These are phyloP conservation scores for Sigmodon hispidus DNA, from an alignment of 2,113 vertebrate species.

Conservation along the genomic window DNA sequence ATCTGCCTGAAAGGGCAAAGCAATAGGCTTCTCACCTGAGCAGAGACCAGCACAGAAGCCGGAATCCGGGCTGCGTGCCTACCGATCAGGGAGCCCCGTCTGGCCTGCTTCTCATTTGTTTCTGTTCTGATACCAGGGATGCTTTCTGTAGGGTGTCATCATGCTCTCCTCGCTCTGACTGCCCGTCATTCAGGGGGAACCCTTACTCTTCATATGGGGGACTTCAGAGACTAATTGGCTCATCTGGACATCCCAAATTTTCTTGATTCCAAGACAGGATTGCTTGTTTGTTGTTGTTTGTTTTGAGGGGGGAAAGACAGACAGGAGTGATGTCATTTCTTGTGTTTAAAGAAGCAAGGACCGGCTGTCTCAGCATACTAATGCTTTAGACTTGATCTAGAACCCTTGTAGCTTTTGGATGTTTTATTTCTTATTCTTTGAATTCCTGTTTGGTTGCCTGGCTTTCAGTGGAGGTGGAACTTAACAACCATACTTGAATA, in stretches of 20 bases:
- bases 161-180: slow-evolving; percentile 62
- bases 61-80: slow-evolving; percentile 57
- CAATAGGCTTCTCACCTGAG: slow-evolving; percentile 61
- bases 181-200: slow-evolving; percentile 77
- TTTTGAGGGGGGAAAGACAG: slow-evolving; percentile 69
- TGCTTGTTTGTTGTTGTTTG: not conserved
- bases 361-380: slow-evolving; percentile 74
- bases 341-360: slow-evolving; percentile 72
- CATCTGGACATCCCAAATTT: slow-evolving; percentile 72
- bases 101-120: slow-evolving; percentile 66
- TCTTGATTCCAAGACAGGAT: slow-evolving; percentile 64
- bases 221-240: slow-evolving; percentile 64
- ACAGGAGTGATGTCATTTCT: slow-evolving; percentile 77
- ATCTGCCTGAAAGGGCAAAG: slow-evolving; percentile 47
- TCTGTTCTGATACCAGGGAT: slow-evolving; percentile 86
- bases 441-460: slow-evolving; percentile 83
- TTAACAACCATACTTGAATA: slow-evolving; percentile 88
- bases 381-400: slow-evolving; percentile 73
- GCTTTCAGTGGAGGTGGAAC: slow-evolving; percentile 83
- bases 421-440: slow-evolving; percentile 83
- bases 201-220: slow-evolving; percentile 63
- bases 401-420: slow-evolving; percentile 76
- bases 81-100: slow-evolving; percentile 58
- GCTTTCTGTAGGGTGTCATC: slow-evolving; percentile 73
- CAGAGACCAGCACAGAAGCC: slow-evolving; percentile 50